phyloP scores from a whole-genome alignment of 2,797 vertebrate genomes.

The Notamacropus eugenii region DNA sequence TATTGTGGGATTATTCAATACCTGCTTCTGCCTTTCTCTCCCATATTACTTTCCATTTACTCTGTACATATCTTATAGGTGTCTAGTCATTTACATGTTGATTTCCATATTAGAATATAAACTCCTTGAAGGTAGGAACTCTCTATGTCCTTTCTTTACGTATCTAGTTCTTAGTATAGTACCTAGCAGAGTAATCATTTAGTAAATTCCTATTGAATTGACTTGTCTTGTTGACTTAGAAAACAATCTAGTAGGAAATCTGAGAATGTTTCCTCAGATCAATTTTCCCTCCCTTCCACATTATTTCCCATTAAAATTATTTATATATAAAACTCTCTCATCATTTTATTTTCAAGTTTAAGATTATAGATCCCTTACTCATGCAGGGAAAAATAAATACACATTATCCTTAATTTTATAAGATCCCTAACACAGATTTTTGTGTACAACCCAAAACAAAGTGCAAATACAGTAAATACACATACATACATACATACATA shows the following conservation, averaged over 20 bases:
- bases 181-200: not conserved
- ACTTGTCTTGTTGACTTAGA: not conserved
- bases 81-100: not conserved
- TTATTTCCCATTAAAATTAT: not conserved
- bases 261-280: not conserved
- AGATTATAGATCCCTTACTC: conserved; percentile 17
- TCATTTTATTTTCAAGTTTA: conserved; percentile 24
- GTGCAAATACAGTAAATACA: not conserved
- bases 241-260: conserved; percentile 8
- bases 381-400: not conserved
- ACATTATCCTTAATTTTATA: not conserved
- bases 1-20: not conserved
- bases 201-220: not conserved
- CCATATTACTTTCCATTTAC: not conserved
- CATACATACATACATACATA: not conserved
- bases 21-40: not conserved
- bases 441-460: not conserved
- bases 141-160: not conserved
- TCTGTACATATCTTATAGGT: not conserved
- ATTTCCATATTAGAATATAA: not conserved
- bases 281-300: not conserved
- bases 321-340: not conserved
- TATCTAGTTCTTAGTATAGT: not conserved
- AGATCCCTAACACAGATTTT: not conserved
- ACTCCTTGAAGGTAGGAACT: not conserved